A percentile compares a stretch with the other conserved stretches of the same genome.
phyloP scores from a whole-genome alignment of 2,888 invertebrate genomes.

The Cepaea hortensis region DNA sequence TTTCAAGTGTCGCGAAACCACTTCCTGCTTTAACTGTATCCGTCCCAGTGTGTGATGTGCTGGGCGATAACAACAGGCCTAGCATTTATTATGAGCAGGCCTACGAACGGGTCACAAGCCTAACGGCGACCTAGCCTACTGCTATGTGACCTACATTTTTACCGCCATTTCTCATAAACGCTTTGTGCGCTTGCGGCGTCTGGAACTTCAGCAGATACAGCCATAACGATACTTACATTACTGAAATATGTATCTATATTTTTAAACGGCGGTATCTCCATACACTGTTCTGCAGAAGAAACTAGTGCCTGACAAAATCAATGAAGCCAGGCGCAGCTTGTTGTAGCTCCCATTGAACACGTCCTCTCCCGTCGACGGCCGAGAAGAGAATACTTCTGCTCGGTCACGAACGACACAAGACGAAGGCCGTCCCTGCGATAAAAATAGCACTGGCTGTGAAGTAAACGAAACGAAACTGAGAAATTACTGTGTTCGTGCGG shows the following conservation, averaged over 20 bases:
- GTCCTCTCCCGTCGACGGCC: conserved; percentile 39
- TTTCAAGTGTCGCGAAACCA: background rate
- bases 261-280: background rate
- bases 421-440: conserved; percentile 37
- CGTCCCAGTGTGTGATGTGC: background rate
- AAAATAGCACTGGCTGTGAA: conserved; percentile 38
- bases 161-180: conserved; percentile 42
- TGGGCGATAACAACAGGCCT: conserved; percentile 25
- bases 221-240: background rate
- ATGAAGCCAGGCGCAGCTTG: conserved; percentile 15
- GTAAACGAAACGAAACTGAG: conserved; percentile 45
- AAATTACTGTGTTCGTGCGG: too few relatives aligned
- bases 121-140: conserved; percentile 44
- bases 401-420: conserved; percentile 40
- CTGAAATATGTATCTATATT: conserved; percentile 22
- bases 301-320: conserved; percentile 8
- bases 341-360: conserved; percentile 6
- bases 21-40: background rate
- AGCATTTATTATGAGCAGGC: conserved; percentile 32
- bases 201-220: background rate
- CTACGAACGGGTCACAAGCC: conserved; percentile 33
- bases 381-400: conserved; percentile 37
- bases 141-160: conserved; percentile 44
- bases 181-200: conserved; percentile 10
- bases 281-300: conserved; percentile 13